These are phyloP conservation scores for Oreocharis arfaki DNA, from an alignment of 2,113 vertebrate genomes.

Conservation along the genomic window DNA sequence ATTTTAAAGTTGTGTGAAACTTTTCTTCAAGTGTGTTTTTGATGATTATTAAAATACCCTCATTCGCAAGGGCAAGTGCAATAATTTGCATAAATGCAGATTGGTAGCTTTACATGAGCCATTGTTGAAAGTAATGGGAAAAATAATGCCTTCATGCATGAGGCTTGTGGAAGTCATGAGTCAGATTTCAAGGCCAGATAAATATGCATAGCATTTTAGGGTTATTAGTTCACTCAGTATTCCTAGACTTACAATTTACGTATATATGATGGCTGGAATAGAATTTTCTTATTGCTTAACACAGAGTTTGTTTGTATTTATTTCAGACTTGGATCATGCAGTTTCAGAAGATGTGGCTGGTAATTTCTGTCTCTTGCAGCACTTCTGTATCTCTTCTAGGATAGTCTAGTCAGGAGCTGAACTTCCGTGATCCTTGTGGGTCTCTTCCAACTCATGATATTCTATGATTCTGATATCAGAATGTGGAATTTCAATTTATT, in stretches of 20 bases:
- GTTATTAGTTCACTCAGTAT: neutral
- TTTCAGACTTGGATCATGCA: constrained; percentile 78
- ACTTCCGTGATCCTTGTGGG: neutral
- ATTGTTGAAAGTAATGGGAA: neutral
- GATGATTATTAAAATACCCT: neutral
- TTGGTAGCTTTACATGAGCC: neutral
- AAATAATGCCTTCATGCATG: neutral
- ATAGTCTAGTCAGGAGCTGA: neutral
- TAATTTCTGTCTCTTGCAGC: constrained; percentile 61
- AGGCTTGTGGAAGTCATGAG: neutral
- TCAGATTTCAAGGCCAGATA: neutral
- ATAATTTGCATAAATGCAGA: neutral
- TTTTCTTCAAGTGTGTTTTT: neutral
- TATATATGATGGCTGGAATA: neutral
- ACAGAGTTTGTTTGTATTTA: neutral
- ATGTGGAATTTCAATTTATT: neutral
- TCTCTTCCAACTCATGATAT: neutral
- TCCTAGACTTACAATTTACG: neutral
- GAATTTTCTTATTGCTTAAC: neutral
- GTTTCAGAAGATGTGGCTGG: constrained; percentile 80
- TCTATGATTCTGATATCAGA: neutral
- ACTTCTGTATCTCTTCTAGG: neutral
- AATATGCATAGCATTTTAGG: neutral
- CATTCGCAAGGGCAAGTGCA: neutral
- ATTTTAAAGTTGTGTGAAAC: neutral